These are phyloP conservation scores for Ceratotherium simum DNA, from an alignment of 2,113 vertebrate species.

Conservation along the genomic window DNA sequence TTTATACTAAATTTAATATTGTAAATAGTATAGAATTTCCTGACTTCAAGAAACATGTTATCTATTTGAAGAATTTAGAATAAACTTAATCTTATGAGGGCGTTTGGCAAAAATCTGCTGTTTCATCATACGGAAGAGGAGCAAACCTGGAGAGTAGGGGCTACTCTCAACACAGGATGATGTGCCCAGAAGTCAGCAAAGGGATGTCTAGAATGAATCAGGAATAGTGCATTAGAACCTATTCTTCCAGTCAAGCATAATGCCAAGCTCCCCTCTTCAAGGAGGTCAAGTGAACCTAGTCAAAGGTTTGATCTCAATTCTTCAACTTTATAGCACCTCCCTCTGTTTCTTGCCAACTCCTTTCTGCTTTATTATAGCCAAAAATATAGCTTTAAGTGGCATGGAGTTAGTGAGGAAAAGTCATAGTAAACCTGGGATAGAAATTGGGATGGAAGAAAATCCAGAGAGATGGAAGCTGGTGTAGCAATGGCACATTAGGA, in stretches of 20 bases:
- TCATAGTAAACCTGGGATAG: not conserved
- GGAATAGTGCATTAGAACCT: not conserved
- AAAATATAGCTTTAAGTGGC: not conserved
- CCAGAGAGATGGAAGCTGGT: accelerated
- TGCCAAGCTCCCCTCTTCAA: not conserved
- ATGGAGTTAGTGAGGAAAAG: not conserved
- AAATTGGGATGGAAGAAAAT: not conserved
- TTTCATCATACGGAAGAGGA: not conserved
- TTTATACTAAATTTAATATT: not conserved
- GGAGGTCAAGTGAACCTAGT: not conserved
- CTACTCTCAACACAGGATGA: not conserved
- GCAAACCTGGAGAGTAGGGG: not conserved
- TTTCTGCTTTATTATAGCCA: not conserved
- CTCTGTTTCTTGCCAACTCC: not conserved
- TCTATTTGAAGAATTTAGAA: not conserved
- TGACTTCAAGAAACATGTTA: not conserved
- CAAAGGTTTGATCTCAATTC: not conserved
- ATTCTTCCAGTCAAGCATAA: not conserved
- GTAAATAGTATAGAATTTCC: not conserved
- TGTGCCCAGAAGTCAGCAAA: not conserved
- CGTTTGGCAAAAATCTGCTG: not conserved
- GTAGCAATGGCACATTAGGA: not conserved
- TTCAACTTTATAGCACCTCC: not conserved
- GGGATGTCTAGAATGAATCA: not conserved
- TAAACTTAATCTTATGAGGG: not conserved